Base-by-base conservation (phyloP, 2,888 invertebrate genomes). In the Chrysopilus asiliformis region DNA sequence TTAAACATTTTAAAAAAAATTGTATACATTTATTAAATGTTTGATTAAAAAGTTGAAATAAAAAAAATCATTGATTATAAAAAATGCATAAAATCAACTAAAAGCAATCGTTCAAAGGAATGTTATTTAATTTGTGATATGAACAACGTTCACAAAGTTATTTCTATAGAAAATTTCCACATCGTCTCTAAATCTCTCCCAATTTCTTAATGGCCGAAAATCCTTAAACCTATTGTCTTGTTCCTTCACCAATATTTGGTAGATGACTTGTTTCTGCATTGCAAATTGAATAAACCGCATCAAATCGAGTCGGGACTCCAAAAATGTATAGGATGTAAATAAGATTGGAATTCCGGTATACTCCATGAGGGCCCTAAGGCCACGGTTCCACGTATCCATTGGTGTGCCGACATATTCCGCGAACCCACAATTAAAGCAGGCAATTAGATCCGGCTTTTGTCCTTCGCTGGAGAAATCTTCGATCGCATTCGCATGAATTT, bases 391-490 rank as follows among this genome's bases (percentile, higher is more conserved):
- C 15, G 41, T 34, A 14, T 41, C 15, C 31, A 9, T 39, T 24
- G 3, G 18, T 22, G 15, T 35, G 9, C 19, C 30, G 14, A 39
- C 34, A 30, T 41, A 38, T 41, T 49, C 49, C 1, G 48, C 49
- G 27, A 58, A 58, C 3, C 57, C 58, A 26, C 56, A 53, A 42
- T 59, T 52, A 15, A 48, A 57, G 2, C 50, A 46, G 2, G 48
- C 47, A 22, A 59, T 49, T 31, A 58, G 12, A 38, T 43, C 25
- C 15, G 41, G 35, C 16, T n/a, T n/a, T n/a, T n/a, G n/a, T n/a
- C n/a, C n/a, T n/a, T n/a, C n/a, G n/a, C n/a, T n/a, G n/a, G 39
- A 26, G 22, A 41, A 58, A 8, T 47, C 38, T 26, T 46, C 46
- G 14, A 55, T 49, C 3, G 45, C 41, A 10, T 44, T 45, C 8